Conservation (phyloP, 2,797 vertebrate species). For the Chiroxiphia lanceolata region DNA sequence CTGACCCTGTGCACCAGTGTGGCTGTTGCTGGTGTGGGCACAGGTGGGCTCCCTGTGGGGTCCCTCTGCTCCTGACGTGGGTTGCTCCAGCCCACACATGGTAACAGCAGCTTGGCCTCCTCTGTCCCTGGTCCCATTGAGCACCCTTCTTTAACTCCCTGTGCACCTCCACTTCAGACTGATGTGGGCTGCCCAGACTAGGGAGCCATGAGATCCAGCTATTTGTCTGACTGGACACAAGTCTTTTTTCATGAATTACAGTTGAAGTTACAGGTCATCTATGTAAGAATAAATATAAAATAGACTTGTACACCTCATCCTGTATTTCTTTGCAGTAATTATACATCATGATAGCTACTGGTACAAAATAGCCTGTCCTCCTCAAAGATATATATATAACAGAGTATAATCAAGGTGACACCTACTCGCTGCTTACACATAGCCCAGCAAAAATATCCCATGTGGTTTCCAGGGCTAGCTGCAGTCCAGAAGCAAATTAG, state of each 20-base stretch:
- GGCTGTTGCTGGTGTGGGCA: rapidly evolving
- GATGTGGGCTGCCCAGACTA: neutral
- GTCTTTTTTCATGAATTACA: neutral
- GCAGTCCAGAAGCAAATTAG: conserved; percentile 3
- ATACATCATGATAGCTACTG: neutral
- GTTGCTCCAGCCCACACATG: rapidly evolving
- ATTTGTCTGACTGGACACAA: neutral
- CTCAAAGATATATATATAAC: neutral
- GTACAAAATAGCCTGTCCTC: neutral
- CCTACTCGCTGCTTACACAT: neutral
- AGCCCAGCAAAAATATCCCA: neutral
- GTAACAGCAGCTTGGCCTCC: neutral
- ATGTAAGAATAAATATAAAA: neutral
- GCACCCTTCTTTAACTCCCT: neutral
- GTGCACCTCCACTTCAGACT: neutral
- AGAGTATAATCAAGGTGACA: neutral
- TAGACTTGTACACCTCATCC: neutral
- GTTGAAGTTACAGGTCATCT: neutral
- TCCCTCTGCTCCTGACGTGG: neutral
- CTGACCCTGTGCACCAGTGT: rapidly evolving
- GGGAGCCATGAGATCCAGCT: neutral
- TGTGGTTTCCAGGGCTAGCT: neutral
- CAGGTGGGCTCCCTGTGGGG: neutral
- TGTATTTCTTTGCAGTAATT: neutral
- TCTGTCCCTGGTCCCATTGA: neutral